These are phyloP conservation scores for Oryctes rhinoceros DNA, from an alignment of 1,140 invertebrate genomes.

Conservation along the genomic window DNA sequence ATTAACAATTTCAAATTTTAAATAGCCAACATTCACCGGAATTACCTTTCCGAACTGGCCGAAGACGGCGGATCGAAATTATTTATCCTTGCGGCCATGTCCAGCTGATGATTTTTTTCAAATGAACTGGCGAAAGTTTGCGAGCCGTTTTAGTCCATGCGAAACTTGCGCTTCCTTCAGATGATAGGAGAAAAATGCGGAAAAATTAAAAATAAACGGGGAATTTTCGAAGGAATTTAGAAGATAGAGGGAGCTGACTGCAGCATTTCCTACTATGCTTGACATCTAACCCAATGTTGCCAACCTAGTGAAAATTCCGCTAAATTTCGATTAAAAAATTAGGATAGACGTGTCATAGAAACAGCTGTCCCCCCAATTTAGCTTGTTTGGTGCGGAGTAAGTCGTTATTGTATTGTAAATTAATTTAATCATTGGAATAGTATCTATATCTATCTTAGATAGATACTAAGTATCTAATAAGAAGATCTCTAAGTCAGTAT, in stretches of 20 bases:
- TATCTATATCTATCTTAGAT: no score
- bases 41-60: constrained; percentile 83
- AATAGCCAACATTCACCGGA: constrained; percentile 33
- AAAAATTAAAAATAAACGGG: constrained; percentile 19
- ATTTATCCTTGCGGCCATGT: constrained; percentile 74
- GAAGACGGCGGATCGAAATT: constrained; percentile 81
- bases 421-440: no score
- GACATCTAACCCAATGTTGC: no score
- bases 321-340: no score
- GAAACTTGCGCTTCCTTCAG: background rate
- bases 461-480: no score
- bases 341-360: no score
- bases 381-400: no score
- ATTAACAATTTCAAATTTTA: constrained; percentile 35
- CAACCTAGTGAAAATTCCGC: no score
- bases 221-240: background rate
- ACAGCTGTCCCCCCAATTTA: no score
- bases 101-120: background rate
- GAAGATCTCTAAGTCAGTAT: no score
- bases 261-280: no score
- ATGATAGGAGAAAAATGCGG: background rate
- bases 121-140: background rate
- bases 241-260: background rate
- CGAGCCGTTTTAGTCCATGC: background rate
- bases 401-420: no score